A percentile compares a stretch with the other conserved stretches of the same genome.
phyloP scores from a whole-genome alignment of 2,113 vertebrate genomes.

The Psettodes erumei region DNA sequence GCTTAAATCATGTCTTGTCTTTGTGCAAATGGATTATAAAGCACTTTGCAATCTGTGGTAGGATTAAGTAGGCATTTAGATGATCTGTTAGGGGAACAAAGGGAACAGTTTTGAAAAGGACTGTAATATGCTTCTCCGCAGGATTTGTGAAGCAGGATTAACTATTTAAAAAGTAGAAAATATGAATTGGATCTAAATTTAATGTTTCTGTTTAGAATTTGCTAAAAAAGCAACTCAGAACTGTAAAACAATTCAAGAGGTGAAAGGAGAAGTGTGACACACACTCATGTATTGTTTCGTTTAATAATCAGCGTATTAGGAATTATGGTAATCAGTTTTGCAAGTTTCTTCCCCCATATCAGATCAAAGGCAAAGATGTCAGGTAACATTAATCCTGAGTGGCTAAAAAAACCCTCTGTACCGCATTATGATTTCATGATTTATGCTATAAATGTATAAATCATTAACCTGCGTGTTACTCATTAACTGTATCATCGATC shows the following conservation, averaged over 20 bases:
- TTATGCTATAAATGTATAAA: slow-evolving; percentile 2
- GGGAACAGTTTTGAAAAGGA: slow-evolving; percentile 30
- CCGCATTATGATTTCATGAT: neutral
- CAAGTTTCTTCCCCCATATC: neutral
- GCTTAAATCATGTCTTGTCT: slow-evolving; percentile 44
- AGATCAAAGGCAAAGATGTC: slow-evolving; percentile 21
- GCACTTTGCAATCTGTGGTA: slow-evolving; percentile 50
- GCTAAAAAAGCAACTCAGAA: neutral
- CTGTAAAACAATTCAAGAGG: neutral
- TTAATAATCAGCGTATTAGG: neutral
- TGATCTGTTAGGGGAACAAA: slow-evolving; percentile 49
- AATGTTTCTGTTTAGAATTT: neutral
- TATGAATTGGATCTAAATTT: neutral
- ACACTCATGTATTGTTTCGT: neutral
- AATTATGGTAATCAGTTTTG: neutral
- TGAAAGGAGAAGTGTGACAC: neutral
- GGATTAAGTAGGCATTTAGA: slow-evolving; percentile 62
- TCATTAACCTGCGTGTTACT: slow-evolving; percentile 10
- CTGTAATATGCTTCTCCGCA: slow-evolving; percentile 13
- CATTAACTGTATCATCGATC: slow-evolving; percentile 3
- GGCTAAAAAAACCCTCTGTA: neutral
- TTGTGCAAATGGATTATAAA: slow-evolving; percentile 56
- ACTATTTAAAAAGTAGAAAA: slow-evolving; percentile 6
- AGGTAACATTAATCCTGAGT: neutral
- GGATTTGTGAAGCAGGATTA: slow-evolving; percentile 25